Conservation (phyloP, 1,140 invertebrate species). For the Drosophila oshimai region DNA sequence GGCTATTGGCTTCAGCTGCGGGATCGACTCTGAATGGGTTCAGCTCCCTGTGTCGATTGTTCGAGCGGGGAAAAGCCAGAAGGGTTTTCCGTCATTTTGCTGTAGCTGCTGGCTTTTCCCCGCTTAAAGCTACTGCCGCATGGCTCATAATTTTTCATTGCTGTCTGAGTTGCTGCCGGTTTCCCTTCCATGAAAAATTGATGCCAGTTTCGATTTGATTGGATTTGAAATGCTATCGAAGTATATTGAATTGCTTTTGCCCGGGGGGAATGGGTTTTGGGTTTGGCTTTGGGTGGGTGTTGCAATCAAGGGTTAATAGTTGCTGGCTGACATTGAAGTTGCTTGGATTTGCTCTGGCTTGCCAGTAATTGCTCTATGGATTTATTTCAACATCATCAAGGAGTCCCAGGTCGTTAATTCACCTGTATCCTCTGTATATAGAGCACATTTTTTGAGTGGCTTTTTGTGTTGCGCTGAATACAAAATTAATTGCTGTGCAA, state of each 20-base stretch:
- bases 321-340: conserved; percentile 26
- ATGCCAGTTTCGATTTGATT: conserved; percentile 67
- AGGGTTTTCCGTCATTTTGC: conserved; percentile 16
- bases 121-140: conserved; percentile 54
- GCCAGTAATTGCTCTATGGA: conserved; percentile 45
- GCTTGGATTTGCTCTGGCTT: conserved; percentile 9
- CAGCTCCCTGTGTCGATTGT: background rate
- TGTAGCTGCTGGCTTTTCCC: background rate
- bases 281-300: background rate
- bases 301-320: conserved; percentile 45
- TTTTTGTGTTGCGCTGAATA: background rate
- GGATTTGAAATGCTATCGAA: conserved; percentile 64
- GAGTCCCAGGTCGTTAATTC: conserved; percentile 33
- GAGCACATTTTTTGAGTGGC: background rate
- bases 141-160: conserved; percentile 77
- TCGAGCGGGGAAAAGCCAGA: conserved; percentile 20
- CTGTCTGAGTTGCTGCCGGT: conserved; percentile 34
- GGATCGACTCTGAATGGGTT: background rate
- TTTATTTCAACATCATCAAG: conserved; percentile 15
- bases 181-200: conserved; percentile 58
- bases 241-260: conserved; percentile 59
- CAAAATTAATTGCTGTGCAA: conserved; percentile 30
- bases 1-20: conserved; percentile 31
- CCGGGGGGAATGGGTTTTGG: background rate
- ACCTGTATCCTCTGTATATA: no score